Percentiles rank a stretch among this genome's conserved stretches.
These are phyloP conservation scores for Magallana nippona DNA, from an alignment of 2,888 invertebrate species.

Conservation along the genomic window DNA sequence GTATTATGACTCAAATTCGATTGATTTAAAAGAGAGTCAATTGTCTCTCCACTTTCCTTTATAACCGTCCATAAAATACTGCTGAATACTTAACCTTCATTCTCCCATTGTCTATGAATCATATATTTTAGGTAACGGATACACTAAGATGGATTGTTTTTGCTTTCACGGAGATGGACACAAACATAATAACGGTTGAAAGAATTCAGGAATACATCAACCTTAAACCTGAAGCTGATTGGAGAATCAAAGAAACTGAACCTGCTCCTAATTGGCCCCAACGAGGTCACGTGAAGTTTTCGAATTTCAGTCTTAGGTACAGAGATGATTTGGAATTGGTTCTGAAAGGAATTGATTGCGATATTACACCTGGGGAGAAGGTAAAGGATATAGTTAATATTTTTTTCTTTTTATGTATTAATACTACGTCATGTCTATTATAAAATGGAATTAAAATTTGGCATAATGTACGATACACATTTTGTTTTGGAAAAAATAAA, in stretches of 20 bases:
- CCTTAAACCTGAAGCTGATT: slow-evolving; percentile 46
- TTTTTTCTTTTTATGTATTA: neutral
- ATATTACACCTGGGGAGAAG: slow-evolving; percentile 66
- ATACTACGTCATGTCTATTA: too few species aligned
- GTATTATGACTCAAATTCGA: too few species aligned
- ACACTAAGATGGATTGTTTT: slow-evolving; percentile 51
- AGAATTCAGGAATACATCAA: slow-evolving; percentile 57
- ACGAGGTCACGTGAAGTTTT: slow-evolving; percentile 63
- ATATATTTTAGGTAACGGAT: slow-evolving; percentile 50
- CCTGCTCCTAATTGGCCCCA: slow-evolving; percentile 65
- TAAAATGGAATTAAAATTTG: too few species aligned
- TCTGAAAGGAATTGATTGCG: slow-evolving; percentile 61
- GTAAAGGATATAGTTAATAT: slow-evolving; percentile 47
- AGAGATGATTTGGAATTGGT: slow-evolving; percentile 67
- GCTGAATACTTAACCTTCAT: too few species aligned
- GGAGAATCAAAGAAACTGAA: slow-evolving; percentile 49
- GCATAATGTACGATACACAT: too few species aligned
- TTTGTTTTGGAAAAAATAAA: too few species aligned
- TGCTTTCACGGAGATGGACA: slow-evolving; percentile 56
- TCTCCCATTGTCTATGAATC: too few species aligned
- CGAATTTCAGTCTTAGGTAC: slow-evolving; percentile 64
- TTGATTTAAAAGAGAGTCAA: too few species aligned
- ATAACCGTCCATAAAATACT: too few species aligned
- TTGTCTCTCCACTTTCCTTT: too few species aligned
- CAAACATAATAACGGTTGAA: slow-evolving; percentile 61